These are phyloP conservation scores for Noctua comes DNA, from an alignment of 2,888 invertebrate genomes.

Conservation along the genomic window DNA sequence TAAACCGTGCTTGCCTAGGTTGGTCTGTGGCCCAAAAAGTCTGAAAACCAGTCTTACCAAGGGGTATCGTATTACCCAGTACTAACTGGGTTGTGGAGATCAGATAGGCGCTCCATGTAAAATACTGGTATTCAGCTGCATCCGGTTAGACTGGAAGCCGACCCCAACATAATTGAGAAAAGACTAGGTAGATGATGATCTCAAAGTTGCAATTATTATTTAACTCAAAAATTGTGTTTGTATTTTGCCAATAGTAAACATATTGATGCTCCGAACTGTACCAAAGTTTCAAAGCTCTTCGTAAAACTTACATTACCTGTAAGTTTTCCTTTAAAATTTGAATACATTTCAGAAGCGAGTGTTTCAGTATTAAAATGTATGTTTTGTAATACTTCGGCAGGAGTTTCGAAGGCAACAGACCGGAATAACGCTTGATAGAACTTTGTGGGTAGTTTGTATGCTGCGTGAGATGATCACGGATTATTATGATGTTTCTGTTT, in stretches of 20 bases:
- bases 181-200: no score
- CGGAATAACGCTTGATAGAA: constrained; percentile 32
- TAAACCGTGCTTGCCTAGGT: no score
- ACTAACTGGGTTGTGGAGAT: no score
- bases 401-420: constrained; percentile 31
- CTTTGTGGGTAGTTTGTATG: constrained; percentile 23
- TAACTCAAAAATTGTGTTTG: background rate
- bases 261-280: background rate
- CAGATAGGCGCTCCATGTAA: no score
- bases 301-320: constrained; percentile 16
- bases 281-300: constrained; percentile 16
- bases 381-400: constrained; percentile 23
- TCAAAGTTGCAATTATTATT: background rate
- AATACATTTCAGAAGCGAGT: constrained; percentile 32
- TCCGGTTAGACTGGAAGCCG: no score
- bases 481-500: background rate
- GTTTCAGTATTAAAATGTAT: constrained; percentile 39
- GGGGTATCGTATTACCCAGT: no score
- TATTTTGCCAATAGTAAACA: no score
- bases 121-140: no score
- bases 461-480: background rate
- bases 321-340: constrained; percentile 37
- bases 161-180: no score
- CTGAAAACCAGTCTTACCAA: no score
- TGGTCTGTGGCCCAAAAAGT: no score